Evolutionary conservation across 2,888 invertebrate genomes (phyloP).

Genomic region (Magallana nippona): DNA sequence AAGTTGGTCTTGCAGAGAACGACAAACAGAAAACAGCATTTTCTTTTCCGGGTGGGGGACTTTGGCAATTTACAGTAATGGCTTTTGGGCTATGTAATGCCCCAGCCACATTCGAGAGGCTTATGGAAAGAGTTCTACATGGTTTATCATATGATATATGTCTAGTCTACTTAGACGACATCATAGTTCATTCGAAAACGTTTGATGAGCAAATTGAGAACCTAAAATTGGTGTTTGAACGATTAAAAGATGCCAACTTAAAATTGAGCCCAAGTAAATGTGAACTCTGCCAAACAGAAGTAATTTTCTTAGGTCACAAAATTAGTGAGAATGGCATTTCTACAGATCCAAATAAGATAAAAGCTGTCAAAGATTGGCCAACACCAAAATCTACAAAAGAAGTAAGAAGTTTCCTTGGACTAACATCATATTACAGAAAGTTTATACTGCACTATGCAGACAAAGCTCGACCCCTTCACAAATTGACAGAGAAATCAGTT

Average conservation of each 20-base stretch:
- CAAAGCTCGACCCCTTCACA: slow-evolving; percentile 46
- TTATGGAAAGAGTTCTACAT: slow-evolving; percentile 47
- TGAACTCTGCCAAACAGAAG: slow-evolving; percentile 43
- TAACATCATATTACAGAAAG: slow-evolving; percentile 47
- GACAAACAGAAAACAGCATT: slow-evolving; percentile 48
- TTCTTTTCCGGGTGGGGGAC: slow-evolving; percentile 42
- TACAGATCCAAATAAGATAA: slow-evolving; percentile 45
- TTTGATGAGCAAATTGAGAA: slow-evolving; percentile 42
- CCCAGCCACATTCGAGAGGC: slow-evolving; percentile 47
- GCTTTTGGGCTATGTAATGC: slow-evolving; percentile 52
- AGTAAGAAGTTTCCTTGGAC: slow-evolving; percentile 46
- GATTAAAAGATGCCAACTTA: slow-evolving; percentile 41
- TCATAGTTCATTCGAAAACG: slow-evolving; percentile 48
- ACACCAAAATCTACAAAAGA: slow-evolving; percentile 44
- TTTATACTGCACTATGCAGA: slow-evolving; percentile 44
- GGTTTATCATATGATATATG: slow-evolving; percentile 48
- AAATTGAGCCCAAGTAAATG: slow-evolving; percentile 49
- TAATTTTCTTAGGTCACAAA: slow-evolving; percentile 42
- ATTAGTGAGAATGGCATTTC: slow-evolving; percentile 43
- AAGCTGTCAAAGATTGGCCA: slow-evolving; percentile 46
- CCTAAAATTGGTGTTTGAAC: slow-evolving; percentile 32
- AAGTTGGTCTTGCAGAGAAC: slow-evolving; percentile 44
- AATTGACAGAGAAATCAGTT: slow-evolving; percentile 41
- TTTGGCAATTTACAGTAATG: slow-evolving; percentile 52
- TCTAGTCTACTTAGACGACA: slow-evolving; percentile 52